A percentile compares a stretch with the other conserved stretches of the same genome.
phyloP scores from a whole-genome alignment of 2,888 invertebrate genomes.

The Nemoura dubitans region DNA sequence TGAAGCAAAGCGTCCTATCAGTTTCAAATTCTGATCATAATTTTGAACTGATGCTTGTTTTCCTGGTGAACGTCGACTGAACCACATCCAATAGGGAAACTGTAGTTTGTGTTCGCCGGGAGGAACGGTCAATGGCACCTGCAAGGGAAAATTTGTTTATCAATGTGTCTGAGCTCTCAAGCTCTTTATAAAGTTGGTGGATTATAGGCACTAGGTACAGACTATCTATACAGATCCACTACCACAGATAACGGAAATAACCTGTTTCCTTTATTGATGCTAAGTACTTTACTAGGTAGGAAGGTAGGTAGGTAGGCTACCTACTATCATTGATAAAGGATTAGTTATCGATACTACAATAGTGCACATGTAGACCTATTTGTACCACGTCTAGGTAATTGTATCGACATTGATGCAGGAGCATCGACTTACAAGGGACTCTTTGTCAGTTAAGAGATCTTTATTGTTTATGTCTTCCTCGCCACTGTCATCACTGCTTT shows the following conservation, averaged over 20 bases:
- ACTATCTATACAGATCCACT: too few relatives aligned
- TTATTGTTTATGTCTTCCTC: constrained; percentile 67
- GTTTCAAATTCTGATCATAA: constrained; percentile 83
- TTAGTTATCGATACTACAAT: too few relatives aligned
- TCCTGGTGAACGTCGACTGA: constrained; percentile 70
- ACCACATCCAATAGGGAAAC: constrained; percentile 95
- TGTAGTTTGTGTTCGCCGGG: constrained; percentile 91
- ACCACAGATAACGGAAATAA: too few relatives aligned
- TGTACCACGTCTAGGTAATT: too few relatives aligned
- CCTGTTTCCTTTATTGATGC: too few relatives aligned
- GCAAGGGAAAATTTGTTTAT: constrained; percentile 53
- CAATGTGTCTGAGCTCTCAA: neutral
- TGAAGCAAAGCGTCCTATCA: constrained; percentile 86
- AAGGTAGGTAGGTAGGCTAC: too few relatives aligned
- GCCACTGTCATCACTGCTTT: constrained; percentile 72
- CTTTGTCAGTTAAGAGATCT: constrained; percentile 58
- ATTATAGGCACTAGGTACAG: too few relatives aligned
- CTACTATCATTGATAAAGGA: too few relatives aligned
- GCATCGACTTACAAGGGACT: constrained; percentile 48
- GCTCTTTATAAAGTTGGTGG: too few relatives aligned
- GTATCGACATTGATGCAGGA: neutral
- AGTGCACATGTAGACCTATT: too few relatives aligned
- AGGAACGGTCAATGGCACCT: constrained; percentile 76
- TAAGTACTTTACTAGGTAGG: too few relatives aligned
- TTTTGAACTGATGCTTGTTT: constrained; percentile 66